Evolutionary conservation across 2,888 invertebrate genomes (phyloP).

Genomic region (Megaustenia siamemsis): DNA sequence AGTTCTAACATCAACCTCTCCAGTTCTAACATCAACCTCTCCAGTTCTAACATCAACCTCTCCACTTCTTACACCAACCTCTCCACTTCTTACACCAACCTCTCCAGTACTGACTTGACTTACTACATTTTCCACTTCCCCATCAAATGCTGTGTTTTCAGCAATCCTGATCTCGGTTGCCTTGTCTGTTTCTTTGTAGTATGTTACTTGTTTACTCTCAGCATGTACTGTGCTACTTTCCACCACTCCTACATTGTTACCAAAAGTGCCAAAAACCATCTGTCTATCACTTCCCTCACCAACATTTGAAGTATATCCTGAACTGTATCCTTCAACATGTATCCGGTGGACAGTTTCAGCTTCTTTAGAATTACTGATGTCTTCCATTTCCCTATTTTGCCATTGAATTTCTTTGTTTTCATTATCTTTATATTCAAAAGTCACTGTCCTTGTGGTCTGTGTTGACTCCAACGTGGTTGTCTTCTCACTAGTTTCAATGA

Average conservation of each 20-base stretch:
- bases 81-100: no score
- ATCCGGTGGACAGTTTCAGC: neutral
- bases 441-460: neutral
- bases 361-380: neutral
- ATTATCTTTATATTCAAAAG: neutral
- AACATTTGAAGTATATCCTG: neutral
- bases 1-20: no score
- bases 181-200: neutral
- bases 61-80: no score
- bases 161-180: no score
- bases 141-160: no score
- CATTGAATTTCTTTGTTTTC: neutral
- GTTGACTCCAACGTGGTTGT: neutral
- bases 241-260: no score
- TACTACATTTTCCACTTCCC: no score
- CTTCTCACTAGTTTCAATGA: slow-evolving; percentile 3
- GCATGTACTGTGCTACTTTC: no score
- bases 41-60: no score
- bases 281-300: neutral
- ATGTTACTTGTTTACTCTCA: neutral
- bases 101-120: no score
- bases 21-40: no score
- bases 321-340: neutral
- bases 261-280: neutral
- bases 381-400: neutral